Conservation (phyloP, 2,888 invertebrate genomes). For the Aplocera efformata region DNA sequence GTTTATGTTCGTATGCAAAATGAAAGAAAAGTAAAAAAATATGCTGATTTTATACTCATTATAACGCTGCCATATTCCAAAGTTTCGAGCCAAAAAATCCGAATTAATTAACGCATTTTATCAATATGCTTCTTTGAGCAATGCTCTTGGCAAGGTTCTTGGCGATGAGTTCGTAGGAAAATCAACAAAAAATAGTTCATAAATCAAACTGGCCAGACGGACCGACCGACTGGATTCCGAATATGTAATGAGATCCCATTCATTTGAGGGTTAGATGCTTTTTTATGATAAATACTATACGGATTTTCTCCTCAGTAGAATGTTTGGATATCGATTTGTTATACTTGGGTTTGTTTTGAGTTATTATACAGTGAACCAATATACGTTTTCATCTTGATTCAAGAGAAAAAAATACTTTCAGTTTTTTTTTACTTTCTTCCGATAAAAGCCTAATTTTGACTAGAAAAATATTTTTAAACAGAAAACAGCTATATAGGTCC, state of each 20-base stretch:
- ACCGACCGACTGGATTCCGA: conserved; percentile 54
- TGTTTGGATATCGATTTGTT: conserved; percentile 17
- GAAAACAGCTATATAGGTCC: too few relatives aligned
- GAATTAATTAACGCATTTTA: conserved; percentile 52
- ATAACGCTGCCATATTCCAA: conserved; percentile 9
- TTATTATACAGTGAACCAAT: too few relatives aligned
- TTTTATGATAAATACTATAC: conserved; percentile 49
- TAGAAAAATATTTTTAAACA: too few relatives aligned
- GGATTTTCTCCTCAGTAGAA: conserved; percentile 39
- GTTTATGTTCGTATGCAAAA: too few relatives aligned
- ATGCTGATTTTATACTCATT: too few relatives aligned
- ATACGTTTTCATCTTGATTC: too few relatives aligned
- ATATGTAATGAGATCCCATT: conserved; percentile 63
- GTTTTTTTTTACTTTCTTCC: too few relatives aligned
- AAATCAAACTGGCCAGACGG: conserved; percentile 70
- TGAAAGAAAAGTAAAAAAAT: too few relatives aligned
- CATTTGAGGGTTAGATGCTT: conserved; percentile 59
- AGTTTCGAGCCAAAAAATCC: conserved; percentile 35
- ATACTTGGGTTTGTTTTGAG: not conserved
- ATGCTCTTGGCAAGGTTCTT: conserved; percentile 61
- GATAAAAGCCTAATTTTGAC: too few relatives aligned
- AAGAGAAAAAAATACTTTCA: too few relatives aligned
- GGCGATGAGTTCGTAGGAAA: conserved; percentile 44
- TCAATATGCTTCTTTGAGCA: conserved; percentile 70
- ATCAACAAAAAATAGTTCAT: conserved; percentile 69